Conservation (phyloP, 2,888 invertebrate genomes). For the Ophion ellenae region DNA sequence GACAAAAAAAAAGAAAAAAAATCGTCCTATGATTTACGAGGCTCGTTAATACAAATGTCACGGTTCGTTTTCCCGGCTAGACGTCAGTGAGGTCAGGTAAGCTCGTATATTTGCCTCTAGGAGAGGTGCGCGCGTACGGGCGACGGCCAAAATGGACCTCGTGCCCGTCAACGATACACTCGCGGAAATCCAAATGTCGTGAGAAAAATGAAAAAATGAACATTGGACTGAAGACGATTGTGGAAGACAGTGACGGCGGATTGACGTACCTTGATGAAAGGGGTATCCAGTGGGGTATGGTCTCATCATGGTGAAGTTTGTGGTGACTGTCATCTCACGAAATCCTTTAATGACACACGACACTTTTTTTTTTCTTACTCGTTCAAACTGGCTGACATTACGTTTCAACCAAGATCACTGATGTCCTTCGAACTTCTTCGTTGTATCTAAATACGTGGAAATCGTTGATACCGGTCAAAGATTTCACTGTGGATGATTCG, state of each 20-base stretch:
- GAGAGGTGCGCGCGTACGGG: conserved; percentile 4
- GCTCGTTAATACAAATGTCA: conserved; percentile 78
- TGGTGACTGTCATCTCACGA: conserved; percentile 84
- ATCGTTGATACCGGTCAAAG: not conserved
- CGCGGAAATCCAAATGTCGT: not conserved
- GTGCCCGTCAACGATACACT: not conserved
- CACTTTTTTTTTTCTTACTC: conserved; percentile 16
- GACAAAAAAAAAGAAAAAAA: conserved; percentile 54
- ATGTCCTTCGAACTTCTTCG: not conserved
- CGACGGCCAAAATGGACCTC: conserved; percentile 31
- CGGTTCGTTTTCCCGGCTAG: conserved; percentile 67
- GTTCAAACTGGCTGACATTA: not conserved
- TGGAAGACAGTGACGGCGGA: not conserved
- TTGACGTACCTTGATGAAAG: conserved; percentile 84
- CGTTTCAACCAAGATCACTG: conserved; percentile 5
- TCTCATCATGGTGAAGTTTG: conserved; percentile 84
- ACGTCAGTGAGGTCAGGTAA: conserved; percentile 69
- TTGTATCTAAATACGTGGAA: not conserved
- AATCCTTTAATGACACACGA: conserved; percentile 54
- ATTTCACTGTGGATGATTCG: not conserved
- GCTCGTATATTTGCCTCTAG: conserved; percentile 72
- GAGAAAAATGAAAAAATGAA: not conserved
- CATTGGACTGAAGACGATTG: not conserved
- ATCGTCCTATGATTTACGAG: conserved; percentile 74
- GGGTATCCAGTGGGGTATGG: conserved; percentile 85